Conservation (phyloP, 2,797 vertebrate species). For the Chlorospingus flavigularis region DNA sequence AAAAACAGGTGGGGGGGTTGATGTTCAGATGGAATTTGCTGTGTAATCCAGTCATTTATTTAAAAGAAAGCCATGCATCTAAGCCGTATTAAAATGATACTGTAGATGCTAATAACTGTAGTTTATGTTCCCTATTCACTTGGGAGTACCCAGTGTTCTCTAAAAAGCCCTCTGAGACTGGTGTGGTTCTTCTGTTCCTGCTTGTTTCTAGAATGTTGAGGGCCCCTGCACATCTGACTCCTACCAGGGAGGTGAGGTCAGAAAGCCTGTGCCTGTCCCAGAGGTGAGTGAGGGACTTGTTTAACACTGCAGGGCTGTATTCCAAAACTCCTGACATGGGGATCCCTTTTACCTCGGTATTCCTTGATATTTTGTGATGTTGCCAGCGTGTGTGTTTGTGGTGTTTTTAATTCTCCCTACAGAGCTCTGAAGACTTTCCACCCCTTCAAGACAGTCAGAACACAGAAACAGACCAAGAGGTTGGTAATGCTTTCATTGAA, state of each 20-base stretch:
- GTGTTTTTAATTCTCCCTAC: not conserved
- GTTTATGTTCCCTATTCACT: not conserved
- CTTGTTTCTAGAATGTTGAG: not conserved
- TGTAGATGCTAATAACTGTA: not conserved
- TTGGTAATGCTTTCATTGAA: conserved; percentile 44
- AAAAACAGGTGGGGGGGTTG: not conserved
- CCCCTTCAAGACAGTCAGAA: conserved; percentile 39
- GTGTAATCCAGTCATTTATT: not conserved
- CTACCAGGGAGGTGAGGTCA: not conserved
- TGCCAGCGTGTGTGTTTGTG: not conserved
- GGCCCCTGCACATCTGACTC: not conserved
- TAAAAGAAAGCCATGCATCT: not conserved
- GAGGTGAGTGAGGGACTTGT: not conserved
- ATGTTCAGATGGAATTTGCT: not conserved
- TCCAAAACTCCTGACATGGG: not conserved
- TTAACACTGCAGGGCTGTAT: not conserved
- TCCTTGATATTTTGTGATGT: not conserved
- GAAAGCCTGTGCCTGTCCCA: not conserved
- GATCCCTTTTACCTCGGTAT: not conserved
- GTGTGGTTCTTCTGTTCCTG: not conserved
- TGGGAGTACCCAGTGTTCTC: not conserved
- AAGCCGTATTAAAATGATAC: not conserved
- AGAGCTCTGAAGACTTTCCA: conserved; percentile 59
- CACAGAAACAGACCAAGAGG: conserved; percentile 78
- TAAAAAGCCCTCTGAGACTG: not conserved